These are phyloP conservation scores for Sialia sialis DNA, from an alignment of 2,113 vertebrate genomes.

Conservation along the genomic window DNA sequence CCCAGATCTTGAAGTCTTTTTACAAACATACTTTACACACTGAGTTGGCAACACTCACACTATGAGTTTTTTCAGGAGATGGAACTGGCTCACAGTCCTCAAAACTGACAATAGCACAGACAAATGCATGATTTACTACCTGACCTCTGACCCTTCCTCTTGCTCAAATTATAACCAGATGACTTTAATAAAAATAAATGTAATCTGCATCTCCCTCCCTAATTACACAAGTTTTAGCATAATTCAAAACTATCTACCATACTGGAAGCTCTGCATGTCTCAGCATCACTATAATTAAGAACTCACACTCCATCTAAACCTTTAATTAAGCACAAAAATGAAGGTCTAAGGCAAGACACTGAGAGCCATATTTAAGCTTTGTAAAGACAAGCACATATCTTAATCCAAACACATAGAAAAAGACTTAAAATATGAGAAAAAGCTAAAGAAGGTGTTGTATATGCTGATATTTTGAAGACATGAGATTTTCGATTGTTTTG, in stretches of 20 bases:
- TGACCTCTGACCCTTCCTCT: not conserved
- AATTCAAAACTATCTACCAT: not conserved
- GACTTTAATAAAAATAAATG: not conserved
- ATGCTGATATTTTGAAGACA: not conserved
- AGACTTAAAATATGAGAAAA: not conserved
- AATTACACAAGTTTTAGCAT: not conserved
- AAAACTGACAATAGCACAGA: not conserved
- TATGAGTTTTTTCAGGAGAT: not conserved
- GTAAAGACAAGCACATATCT: not conserved
- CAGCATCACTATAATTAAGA: constrained; percentile 13
- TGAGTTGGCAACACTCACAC: not conserved
- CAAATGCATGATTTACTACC: not conserved
- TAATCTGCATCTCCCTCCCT: not conserved
- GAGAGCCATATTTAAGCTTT: not conserved
- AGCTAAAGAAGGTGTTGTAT: not conserved
- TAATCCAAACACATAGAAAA: accelerated
- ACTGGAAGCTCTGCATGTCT: not conserved
- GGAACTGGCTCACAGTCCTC: not conserved
- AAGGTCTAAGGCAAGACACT: not conserved
- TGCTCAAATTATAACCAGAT: not conserved
- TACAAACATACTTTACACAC: not conserved
- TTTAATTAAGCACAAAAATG: constrained; percentile 18
- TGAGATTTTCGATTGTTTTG: not conserved
- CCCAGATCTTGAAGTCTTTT: not conserved
- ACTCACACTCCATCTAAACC: not conserved